Conservation (phyloP, 30 jellyfish, hydroid and myxozoan genomes). For the Catostylus mosaicus region DNA sequence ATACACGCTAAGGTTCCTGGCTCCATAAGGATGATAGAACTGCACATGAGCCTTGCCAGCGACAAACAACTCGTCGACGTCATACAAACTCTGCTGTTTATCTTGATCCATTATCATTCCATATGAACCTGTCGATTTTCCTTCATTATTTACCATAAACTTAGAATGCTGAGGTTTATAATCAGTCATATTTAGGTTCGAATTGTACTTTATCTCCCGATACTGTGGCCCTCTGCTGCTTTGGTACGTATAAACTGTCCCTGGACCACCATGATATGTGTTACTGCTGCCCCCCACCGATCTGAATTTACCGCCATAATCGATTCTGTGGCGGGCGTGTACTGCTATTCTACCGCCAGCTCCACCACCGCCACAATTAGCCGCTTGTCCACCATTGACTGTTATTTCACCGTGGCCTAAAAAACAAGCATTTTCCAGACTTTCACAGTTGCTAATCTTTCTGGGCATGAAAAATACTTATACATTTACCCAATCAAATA, state of each 20-base stretch:
- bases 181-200: constrained; percentile 20
- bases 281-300: constrained; percentile 58
- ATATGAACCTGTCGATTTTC: constrained; percentile 14
- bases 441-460: too few relatives aligned
- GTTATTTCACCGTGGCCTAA: constrained; percentile 65
- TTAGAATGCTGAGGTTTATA: constrained; percentile 65
- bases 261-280: constrained; percentile 61
- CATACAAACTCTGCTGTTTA: constrained; percentile 33
- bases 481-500: too few relatives aligned
- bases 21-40: constrained; percentile 54
- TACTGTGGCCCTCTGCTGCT: constrained; percentile 76
- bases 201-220: constrained; percentile 61
- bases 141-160: constrained; percentile 35
- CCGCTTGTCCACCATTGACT: constrained; percentile 64
- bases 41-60: constrained; percentile 62
- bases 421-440: too few relatives aligned
- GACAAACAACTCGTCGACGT: constrained; percentile 41
- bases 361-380: constrained; percentile 71
- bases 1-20: constrained; percentile 42
- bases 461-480: too few relatives aligned
- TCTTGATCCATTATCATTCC: constrained; percentile 59
- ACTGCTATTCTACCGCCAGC: constrained; percentile 68
- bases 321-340: constrained; percentile 72
- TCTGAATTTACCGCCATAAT: constrained; percentile 54
- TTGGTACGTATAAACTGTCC: constrained; percentile 61